phyloP scores from a whole-genome alignment of 2,797 vertebrate genomes.

The Melanotaenia nigrans region DNA sequence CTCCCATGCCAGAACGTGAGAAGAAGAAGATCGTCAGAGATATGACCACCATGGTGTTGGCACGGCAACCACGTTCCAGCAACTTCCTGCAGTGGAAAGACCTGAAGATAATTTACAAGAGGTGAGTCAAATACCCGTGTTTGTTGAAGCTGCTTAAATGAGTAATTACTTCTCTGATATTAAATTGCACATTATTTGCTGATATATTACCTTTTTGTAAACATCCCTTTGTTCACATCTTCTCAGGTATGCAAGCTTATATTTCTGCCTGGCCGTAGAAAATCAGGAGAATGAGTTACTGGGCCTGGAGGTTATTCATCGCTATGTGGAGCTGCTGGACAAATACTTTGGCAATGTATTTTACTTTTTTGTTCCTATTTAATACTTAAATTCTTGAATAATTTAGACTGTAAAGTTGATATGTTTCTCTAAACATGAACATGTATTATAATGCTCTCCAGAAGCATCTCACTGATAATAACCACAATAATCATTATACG shows the following conservation, averaged over 20 bases:
- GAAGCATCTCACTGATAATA: not conserved
- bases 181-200: not conserved
- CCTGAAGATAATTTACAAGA: constrained; percentile 98
- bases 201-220: not conserved
- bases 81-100: constrained; percentile 98
- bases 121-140: constrained; percentile 72
- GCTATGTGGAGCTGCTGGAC: constrained; percentile 97
- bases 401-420: not conserved
- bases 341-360: constrained; percentile 98
- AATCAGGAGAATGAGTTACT: constrained; percentile 94
- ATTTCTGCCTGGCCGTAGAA: constrained; percentile 96
- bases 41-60: constrained; percentile 91
- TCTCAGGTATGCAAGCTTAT: constrained; percentile 95
- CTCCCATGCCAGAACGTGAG: constrained; percentile 89
- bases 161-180: not conserved
- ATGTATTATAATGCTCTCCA: not conserved
- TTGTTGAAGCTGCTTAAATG: not conserved
- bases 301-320: constrained; percentile 94
- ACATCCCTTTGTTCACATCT: not conserved
- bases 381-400: not conserved
- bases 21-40: constrained; percentile 95
- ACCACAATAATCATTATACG: not conserved
- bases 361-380: constrained; percentile 8
- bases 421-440: not conserved
- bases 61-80: constrained; percentile 90